Base-by-base conservation (phyloP, 2,888 invertebrate genomes). In the Hyppa rectilinea region DNA sequence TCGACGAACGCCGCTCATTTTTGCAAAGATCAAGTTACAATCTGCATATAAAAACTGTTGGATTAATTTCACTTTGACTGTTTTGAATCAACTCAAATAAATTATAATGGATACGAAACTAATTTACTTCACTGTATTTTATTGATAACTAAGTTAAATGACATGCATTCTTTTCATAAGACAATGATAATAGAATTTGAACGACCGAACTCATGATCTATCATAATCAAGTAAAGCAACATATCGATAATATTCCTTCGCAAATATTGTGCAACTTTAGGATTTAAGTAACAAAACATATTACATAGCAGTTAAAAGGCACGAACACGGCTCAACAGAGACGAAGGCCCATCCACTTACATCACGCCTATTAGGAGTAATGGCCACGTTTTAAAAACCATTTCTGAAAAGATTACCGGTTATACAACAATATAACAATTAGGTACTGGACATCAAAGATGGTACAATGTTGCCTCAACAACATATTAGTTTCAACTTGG, bases 311-410 rank as follows among this genome's bases (percentile, higher is more conserved):
- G 58, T 67, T 56, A 68, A 45, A 59, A 76, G 45, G 67, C 71
- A 75, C 76, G 79, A 73, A 73, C 40, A 52, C 61, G 14, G 38
- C 56, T 66, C 43, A 67, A 66, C 56, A 50, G 56, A 55, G 47
- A 62, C 60, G 62, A 69, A 73, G 61, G 75, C 34, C 55, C 69
- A 66, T 65, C 71, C 47, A 58, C 68, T 83, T 83, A 81, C 85
- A 82, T 82, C 75, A 83, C 47, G 49, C 62, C 75, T 72, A 84
- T 83, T 83, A 85, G 60, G 29, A 58, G 47, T 81, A 81, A 83
- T 78, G 72, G 72, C 75, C 31, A 75, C 71, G 56, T 68, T 83
- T 76, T 63, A 74, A 80, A 82, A 84, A 81, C 50, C 69, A 81
- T 66, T 65, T 78, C 69, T 45, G 65, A 70, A 65, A 50, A 63